Evolutionary conservation across 2,113 vertebrate genomes (phyloP).

Genomic region (Columba livia): DNA sequence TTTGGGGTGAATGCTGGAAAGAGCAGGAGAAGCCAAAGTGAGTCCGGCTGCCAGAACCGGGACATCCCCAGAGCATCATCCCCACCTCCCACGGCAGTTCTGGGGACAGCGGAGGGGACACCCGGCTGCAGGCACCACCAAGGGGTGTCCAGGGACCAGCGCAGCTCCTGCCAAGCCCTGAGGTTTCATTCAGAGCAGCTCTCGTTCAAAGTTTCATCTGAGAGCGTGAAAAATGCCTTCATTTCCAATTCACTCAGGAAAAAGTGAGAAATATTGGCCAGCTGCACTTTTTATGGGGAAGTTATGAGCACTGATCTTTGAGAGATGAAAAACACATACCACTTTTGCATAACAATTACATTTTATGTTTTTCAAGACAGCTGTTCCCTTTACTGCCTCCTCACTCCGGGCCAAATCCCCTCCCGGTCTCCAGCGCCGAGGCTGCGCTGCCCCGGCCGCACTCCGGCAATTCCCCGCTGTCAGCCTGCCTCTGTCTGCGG

Average conservation of each 20-base stretch:
- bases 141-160: neutral
- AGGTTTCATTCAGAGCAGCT: neutral
- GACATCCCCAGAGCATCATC: accelerated
- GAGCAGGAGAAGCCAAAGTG: neutral
- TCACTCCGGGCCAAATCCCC: neutral
- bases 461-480: neutral
- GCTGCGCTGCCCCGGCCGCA: neutral
- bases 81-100: neutral
- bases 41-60: accelerated
- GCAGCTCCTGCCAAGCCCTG: accelerated
- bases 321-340: neutral
- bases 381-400: neutral
- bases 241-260: neutral
- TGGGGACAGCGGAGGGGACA: too few relatives aligned
- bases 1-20: neutral
- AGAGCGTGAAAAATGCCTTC: neutral
- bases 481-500: neutral
- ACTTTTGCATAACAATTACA: neutral
- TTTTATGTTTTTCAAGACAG: neutral
- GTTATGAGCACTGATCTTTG: neutral
- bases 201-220: neutral
- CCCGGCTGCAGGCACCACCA: too few relatives aligned
- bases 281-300: neutral
- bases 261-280: neutral
- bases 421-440: accelerated